Percentiles rank a stretch among this genome's conserved stretches.
Conservation (phyloP, 92 coral and sea anemone genomes). For the Parazoanthus atlanticus region DNA sequence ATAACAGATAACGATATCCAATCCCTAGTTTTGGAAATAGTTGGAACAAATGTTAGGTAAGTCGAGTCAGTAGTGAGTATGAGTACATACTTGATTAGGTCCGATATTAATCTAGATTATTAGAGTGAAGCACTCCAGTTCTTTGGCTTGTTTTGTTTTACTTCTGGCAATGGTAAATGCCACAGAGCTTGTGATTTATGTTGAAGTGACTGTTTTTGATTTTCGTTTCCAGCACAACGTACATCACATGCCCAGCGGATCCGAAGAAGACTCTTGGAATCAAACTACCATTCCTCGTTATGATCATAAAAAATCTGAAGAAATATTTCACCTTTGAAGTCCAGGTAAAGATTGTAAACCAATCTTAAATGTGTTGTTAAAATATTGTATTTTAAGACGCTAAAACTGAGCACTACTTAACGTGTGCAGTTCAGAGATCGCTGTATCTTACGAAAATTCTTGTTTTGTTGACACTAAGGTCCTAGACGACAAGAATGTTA, state of each 20-base stretch:
- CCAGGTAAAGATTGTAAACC: conserved; percentile 62
- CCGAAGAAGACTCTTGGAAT: conserved; percentile 95
- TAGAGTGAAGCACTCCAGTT: neutral
- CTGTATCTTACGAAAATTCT: neutral
- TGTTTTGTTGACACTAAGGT: conserved; percentile 99
- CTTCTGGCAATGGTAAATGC: neutral
- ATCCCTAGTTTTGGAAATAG: conserved; percentile 94
- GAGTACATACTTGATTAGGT: conserved; percentile 24
- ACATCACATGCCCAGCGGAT: conserved; percentile 93
- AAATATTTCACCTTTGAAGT: conserved; percentile 99
- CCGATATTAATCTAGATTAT: neutral
- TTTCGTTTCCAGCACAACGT: conserved; percentile 85
- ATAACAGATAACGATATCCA: conserved; percentile 98
- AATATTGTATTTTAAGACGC: neutral
- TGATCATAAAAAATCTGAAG: conserved; percentile 98
- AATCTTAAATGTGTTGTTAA: too few species aligned
- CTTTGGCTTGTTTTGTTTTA: neutral
- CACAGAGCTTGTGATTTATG: neutral
- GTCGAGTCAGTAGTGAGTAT: conserved; percentile 15
- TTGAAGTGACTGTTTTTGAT: neutral
- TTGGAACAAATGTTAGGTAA: conserved; percentile 99
- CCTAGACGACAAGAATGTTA: conserved; percentile 99
- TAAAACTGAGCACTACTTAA: neutral
- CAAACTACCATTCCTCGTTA: conserved; percentile 98
- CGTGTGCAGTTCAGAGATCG: neutral